Base-by-base conservation (phyloP, 2,888 invertebrate genomes). In the Chaetoderma sp. region DNA sequence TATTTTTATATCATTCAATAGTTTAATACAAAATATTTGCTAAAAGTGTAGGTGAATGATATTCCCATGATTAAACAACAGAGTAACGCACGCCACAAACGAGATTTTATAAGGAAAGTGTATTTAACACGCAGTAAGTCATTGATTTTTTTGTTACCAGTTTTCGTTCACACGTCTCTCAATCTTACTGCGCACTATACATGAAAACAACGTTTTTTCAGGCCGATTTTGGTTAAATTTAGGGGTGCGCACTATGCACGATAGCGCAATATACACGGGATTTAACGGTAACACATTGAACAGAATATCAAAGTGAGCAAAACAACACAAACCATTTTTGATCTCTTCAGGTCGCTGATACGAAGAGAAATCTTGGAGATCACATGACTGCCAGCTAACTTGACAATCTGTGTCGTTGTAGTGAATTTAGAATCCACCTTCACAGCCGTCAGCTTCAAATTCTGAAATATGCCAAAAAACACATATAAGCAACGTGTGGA, bases 401-500 rank as follows among this genome's bases (percentile, higher is more conserved):
- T 98, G 57, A 98, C 95, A 71, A 98, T 97, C 89, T 98, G 98
- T 0, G 97, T 96, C 10, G 95, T 97, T 1, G 98, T 97, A 3
- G 98, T 98, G 87, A 96, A 99, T 88, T 98, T 96, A 1, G 96
- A 96, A 88, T 98, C 98, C 72, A 93, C 93, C 89, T 97, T 96
- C 67, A 98, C 94, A 0, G 96, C 93, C 0, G 95, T 94, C 61
- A 98, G 88, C 86, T 98, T 98, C 74, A 80, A 62, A 58, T 76
- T 82, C 82, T 82, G 72, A 36, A 65, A 63, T 10, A 36, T n/a
- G 16, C 21, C 4, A 6, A 49, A 49, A 3, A 30, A 52, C 13
- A n/a, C n/a, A n/a, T n/a, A n/a, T n/a, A n/a, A n/a, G n/a, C n/a
- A n/a, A n/a, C n/a, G n/a, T n/a, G n/a, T n/a, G n/a, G n/a, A n/a